Percentiles rank a stretch among this genome's conserved stretches.
phyloP scores from a whole-genome alignment of 2,113 vertebrate genomes.

The Cyanoliseus patagonus region DNA sequence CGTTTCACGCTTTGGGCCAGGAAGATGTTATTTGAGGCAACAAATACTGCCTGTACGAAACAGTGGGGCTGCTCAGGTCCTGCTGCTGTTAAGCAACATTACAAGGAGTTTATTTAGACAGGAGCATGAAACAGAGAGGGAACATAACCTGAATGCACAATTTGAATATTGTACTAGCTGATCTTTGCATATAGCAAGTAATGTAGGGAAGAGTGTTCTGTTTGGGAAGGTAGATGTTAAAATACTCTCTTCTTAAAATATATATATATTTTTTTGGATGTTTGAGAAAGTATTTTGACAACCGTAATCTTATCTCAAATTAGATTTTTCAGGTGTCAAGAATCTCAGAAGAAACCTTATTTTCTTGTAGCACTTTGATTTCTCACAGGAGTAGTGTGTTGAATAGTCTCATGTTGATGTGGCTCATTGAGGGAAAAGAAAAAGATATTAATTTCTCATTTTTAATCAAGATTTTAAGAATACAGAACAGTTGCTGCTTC shows the following conservation, averaged over 20 bases:
- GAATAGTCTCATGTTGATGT: background rate
- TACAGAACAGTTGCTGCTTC: constrained; percentile 18
- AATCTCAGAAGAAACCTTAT: background rate
- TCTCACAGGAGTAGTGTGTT: background rate
- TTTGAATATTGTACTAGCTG: background rate
- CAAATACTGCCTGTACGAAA: background rate
- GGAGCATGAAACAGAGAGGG: background rate
- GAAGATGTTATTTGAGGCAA: background rate
- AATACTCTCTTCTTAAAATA: constrained; percentile 22
- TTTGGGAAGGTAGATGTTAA: background rate
- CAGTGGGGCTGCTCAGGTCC: background rate
- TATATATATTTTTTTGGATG: constrained; percentile 60
- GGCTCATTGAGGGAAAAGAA: fast-evolving
- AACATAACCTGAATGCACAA: background rate
- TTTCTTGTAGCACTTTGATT: constrained; percentile 8
- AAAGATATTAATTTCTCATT: background rate
- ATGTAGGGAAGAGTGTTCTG: background rate
- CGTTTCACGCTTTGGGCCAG: background rate
- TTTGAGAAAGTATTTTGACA: constrained; percentile 45
- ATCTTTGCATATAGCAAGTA: background rate
- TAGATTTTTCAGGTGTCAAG: background rate
- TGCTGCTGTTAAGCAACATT: background rate
- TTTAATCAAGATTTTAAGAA: background rate
- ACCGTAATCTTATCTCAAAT: background rate
- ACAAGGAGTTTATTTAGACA: background rate